A percentile compares a stretch with the other conserved stretches of the same genome.
phyloP scores from a whole-genome alignment of 2,113 vertebrate genomes.

The Caranx ignobilis region DNA sequence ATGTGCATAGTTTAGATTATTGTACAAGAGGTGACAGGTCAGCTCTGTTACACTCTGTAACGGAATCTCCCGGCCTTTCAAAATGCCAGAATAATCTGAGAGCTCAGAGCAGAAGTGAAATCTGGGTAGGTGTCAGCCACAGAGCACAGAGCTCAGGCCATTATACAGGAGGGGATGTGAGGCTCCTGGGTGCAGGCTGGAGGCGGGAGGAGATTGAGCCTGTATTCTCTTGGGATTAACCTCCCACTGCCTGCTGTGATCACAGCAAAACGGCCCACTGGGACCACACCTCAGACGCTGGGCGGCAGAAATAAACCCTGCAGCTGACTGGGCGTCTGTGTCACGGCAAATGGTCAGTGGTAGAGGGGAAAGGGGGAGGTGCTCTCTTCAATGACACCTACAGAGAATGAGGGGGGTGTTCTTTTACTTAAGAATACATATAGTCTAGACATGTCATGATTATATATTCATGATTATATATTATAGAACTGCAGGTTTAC shows the following conservation, averaged over 20 bases:
- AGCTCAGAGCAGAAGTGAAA: slow-evolving; percentile 46
- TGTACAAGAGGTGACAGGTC: slow-evolving; percentile 23
- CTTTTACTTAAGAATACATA: not conserved
- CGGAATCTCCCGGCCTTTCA: slow-evolving; percentile 12
- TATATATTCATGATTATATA: slow-evolving; percentile 7
- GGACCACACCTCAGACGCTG: slow-evolving; percentile 64
- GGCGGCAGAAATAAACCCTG: slow-evolving; percentile 58
- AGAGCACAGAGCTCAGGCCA: slow-evolving; percentile 52
- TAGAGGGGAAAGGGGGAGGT: not conserved
- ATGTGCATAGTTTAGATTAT: slow-evolving; percentile 22
- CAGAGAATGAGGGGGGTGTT: not conserved
- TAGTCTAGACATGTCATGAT: slow-evolving; percentile 1
- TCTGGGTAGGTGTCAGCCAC: slow-evolving; percentile 50
- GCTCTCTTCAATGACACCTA: slow-evolving; percentile 2
- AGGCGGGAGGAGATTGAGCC: slow-evolving; percentile 72
- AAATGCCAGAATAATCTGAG: slow-evolving; percentile 38
- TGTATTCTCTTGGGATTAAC: slow-evolving; percentile 80
- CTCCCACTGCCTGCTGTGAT: slow-evolving; percentile 79
- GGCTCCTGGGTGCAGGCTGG: slow-evolving; percentile 63
- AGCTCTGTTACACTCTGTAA: slow-evolving; percentile 21
- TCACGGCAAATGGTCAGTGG: slow-evolving; percentile 37
- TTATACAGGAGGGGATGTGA: slow-evolving; percentile 57
- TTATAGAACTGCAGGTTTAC: not conserved
- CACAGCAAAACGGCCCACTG: slow-evolving; percentile 73
- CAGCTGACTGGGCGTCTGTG: slow-evolving; percentile 38